Percentiles rank a stretch among this genome's conserved stretches.
Evolutionary conservation across 1,140 invertebrate species (phyloP).

Genomic region (Drosophila tristis): DNA sequence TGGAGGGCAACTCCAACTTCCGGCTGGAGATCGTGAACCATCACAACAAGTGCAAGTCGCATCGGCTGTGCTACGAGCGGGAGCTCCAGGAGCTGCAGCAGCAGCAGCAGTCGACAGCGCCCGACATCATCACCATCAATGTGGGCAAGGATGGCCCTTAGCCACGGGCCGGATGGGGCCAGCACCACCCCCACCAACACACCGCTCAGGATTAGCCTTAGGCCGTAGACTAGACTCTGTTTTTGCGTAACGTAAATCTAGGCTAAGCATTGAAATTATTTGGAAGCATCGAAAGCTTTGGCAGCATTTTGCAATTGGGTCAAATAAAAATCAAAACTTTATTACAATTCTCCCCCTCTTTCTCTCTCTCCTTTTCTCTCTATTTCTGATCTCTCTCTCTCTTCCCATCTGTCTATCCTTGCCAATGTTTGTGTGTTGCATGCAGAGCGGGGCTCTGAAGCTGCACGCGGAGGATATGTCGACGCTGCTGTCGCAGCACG

Average conservation of each 20-base stretch:
- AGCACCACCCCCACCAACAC: slow-evolving; percentile 16
- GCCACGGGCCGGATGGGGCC: neutral
- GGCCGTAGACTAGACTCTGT: slow-evolving; percentile 49
- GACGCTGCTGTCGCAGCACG: slow-evolving; percentile 73
- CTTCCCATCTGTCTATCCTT: slow-evolving; percentile 4
- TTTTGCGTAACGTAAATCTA: slow-evolving; percentile 34
- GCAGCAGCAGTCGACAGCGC: slow-evolving; percentile 28
- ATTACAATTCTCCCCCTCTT: neutral
- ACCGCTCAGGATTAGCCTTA: slow-evolving; percentile 71
- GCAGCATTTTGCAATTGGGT: slow-evolving; percentile 61
- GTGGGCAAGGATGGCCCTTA: slow-evolving; percentile 73
- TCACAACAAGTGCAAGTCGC: slow-evolving; percentile 91
- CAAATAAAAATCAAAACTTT: slow-evolving; percentile 15
- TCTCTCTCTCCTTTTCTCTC: slow-evolving; percentile 29
- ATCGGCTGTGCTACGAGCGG: slow-evolving; percentile 86
- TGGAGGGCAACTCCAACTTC: slow-evolving; percentile 90
- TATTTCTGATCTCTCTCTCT: slow-evolving; percentile 4
- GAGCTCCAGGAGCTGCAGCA: slow-evolving; percentile 84
- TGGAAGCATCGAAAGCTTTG: slow-evolving; percentile 15
- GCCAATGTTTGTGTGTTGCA: slow-evolving; percentile 1
- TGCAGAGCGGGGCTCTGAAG: slow-evolving; percentile 70
- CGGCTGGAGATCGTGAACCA: slow-evolving; percentile 90
- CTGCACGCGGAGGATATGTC: slow-evolving; percentile 83
- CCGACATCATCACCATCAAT: slow-evolving; percentile 79
- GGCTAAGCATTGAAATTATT: slow-evolving; percentile 12